These are phyloP conservation scores for Chlorodrepanis virens DNA, from an alignment of 2,113 vertebrate species.

Conservation along the genomic window DNA sequence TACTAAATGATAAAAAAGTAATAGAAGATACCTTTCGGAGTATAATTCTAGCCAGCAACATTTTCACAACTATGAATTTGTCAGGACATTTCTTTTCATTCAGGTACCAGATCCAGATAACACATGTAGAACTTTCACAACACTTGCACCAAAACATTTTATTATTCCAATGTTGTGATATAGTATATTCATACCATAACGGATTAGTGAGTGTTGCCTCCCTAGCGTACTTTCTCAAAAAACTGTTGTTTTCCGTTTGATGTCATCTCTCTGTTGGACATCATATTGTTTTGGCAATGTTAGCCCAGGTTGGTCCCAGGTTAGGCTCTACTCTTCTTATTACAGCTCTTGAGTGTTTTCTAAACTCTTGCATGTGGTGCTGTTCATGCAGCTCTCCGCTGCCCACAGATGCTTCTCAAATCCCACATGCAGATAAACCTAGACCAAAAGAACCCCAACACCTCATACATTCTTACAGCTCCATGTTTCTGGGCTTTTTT, in stretches of 20 bases:
- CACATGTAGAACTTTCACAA: not conserved
- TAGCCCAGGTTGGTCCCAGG: not conserved
- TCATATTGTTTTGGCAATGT: not conserved
- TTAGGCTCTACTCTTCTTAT: not conserved
- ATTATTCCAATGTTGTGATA: not conserved
- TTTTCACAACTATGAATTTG: not conserved
- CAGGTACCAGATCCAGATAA: not conserved
- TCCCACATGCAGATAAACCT: not conserved
- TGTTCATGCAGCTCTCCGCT: not conserved
- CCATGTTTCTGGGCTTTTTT: not conserved
- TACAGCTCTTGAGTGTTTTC: not conserved
- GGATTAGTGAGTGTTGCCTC: not conserved
- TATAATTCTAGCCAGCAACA: not conserved
- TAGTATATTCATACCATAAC: not conserved
- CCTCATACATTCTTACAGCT: not conserved
- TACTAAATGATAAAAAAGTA: not conserved
- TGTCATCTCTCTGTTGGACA: not conserved
- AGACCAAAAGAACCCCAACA: not conserved
- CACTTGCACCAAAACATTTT: not conserved
- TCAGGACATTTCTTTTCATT: not conserved
- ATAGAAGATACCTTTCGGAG: not conserved
- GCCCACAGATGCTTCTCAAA: not conserved
- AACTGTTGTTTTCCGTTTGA: not conserved
- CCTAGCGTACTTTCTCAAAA: not conserved
- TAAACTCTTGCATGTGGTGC: accelerated